Conservation (phyloP, 1,140 invertebrate species). For the Trypoxylus dichotomus region DNA sequence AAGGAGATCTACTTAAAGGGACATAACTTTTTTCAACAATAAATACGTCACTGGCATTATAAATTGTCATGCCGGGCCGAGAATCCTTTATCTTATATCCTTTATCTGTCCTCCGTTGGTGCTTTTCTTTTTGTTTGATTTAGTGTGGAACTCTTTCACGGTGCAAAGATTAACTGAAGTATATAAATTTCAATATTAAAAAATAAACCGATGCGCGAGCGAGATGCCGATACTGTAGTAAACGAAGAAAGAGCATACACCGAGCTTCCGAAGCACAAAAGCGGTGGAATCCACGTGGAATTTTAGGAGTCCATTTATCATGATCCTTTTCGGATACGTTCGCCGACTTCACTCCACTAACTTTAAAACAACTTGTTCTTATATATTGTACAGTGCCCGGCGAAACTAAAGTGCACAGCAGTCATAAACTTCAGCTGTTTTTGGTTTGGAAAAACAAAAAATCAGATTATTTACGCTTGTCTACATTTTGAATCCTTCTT, state of each 20-base stretch:
- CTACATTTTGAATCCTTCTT: too few relatives aligned
- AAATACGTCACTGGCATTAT: conserved; percentile 29
- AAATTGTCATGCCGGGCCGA: conserved; percentile 21
- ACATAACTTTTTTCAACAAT: conserved; percentile 27
- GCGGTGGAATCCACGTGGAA: conserved; percentile 43
- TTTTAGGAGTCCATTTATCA: conserved; percentile 47
- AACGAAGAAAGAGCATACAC: not conserved
- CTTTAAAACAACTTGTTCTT: conserved; percentile 29
- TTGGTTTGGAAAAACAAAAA: too few relatives aligned
- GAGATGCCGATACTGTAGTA: not conserved
- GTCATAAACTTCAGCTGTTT: not conserved
- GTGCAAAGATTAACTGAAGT: conserved; percentile 30
- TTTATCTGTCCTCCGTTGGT: conserved; percentile 16
- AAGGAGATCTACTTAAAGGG: conserved; percentile 13
- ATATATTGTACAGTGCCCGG: conserved; percentile 12
- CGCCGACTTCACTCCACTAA: conserved; percentile 1
- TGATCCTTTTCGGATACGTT: conserved; percentile 35
- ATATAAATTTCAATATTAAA: conserved; percentile 38
- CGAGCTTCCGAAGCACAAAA: conserved; percentile 43
- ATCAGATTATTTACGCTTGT: too few relatives aligned
- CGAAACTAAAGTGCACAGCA: not conserved
- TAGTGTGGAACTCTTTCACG: conserved; percentile 24
- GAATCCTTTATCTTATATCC: conserved; percentile 22
- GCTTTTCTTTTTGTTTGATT: conserved; percentile 28
- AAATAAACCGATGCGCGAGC: conserved; percentile 27